phyloP scores from a whole-genome alignment of 2,888 invertebrate species.

The Netelia melanura region DNA sequence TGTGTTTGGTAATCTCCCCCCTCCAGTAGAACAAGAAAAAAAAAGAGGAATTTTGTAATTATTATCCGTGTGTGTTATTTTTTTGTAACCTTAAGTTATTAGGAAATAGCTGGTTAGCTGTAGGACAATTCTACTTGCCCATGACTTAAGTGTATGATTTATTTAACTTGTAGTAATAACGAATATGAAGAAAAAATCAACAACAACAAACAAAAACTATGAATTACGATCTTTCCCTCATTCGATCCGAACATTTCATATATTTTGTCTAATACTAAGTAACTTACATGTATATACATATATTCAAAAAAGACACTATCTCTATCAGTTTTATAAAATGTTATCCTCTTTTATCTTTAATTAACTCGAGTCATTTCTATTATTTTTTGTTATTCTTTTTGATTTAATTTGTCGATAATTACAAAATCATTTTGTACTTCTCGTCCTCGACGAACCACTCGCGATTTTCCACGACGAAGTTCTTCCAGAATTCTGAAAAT shows the following conservation, averaged over 20 bases:
- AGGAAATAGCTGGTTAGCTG: conserved; percentile 78
- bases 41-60: conserved; percentile 77
- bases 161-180: conserved; percentile 78
- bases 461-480: conserved; percentile 81
- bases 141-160: conserved; percentile 81
- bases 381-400: not conserved
- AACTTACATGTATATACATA: conserved; percentile 11
- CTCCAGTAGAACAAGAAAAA: conserved; percentile 1
- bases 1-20: conserved; percentile 22
- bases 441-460: conserved; percentile 86
- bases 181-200: conserved; percentile 41
- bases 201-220: not conserved
- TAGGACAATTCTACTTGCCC: conserved; percentile 83
- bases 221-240: not conserved
- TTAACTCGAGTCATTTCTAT: not conserved
- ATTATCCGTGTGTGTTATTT: conserved; percentile 68
- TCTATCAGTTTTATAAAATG: no score
- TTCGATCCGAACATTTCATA: not conserved
- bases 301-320: not conserved
- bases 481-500: conserved; percentile 85
- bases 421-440: conserved; percentile 79
- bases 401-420: not conserved
- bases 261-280: conserved; percentile 2
- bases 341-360: not conserved
- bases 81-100: conserved; percentile 75